Evolutionary conservation across 2,113 vertebrate species (phyloP), one percentile per base, ranked within the genome.

Genomic region (Larimichthys crocea): DNA sequence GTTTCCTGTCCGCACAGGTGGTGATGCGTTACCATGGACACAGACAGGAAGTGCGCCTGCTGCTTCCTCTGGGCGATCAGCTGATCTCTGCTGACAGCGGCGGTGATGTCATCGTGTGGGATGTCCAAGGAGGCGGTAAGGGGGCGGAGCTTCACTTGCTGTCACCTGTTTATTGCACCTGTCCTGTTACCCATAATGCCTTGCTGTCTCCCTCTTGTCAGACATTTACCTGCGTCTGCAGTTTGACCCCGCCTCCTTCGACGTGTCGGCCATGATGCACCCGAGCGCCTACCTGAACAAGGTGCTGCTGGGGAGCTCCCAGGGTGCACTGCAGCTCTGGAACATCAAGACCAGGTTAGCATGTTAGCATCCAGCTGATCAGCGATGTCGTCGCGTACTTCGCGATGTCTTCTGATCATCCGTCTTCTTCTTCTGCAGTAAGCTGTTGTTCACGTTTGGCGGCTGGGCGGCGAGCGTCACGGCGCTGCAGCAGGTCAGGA

Each of bases 271-370:
- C 63, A 69, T 99, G 92, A 95, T 99, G 92, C 98, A 99, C 78
- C 98, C 98, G 8, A 98, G 97, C 93, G 97, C 98, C 26, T 99
- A 99, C 90, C 91, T 99, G 86, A 99, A 99, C 95, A 99, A 99
- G 95, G 95, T 99, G 89, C 95, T 99, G 61, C 93, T 99, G 79
- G 98, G 97, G 10, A 98, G 97, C 88, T 95, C 96, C 82, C 97
- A 99, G 92, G 98, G 98, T 85, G 89, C 94, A 79, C 89, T 99
- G 84, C 98, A 99, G 91, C 95, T 99, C 2, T 99, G 98, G 98
- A 99, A 99, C 94, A 78, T 99, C 84, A 98, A 97, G 93, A 97
- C 97, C 91, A 99, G 97, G 98, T 74, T 46, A 26, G 62, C n/a
- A 46, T 24, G 62, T 24, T 65, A 48, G 48, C 10, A 20, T 63